These are phyloP conservation scores for Heliconius himera DNA, from an alignment of 1,140 invertebrate genomes.

Conservation along the genomic window DNA sequence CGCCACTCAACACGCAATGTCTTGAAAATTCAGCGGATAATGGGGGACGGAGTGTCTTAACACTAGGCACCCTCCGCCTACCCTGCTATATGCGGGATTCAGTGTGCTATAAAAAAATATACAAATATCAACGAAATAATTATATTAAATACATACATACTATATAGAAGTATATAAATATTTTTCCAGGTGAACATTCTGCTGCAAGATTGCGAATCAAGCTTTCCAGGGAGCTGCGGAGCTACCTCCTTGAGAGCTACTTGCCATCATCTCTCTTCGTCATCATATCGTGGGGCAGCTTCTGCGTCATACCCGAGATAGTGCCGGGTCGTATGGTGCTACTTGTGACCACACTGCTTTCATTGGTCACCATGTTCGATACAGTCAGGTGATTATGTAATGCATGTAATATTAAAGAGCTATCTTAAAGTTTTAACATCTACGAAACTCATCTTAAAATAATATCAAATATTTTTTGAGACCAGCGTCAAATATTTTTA, in stretches of 20 bases:
- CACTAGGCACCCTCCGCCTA: no score
- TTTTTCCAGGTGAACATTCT: constrained; percentile 81
- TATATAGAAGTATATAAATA: neutral
- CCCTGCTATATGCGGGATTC: no score
- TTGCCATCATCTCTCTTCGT: constrained; percentile 85
- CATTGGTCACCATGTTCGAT: constrained; percentile 85
- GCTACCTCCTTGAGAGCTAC: constrained; percentile 84
- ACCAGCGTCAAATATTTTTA: no score
- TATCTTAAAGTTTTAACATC: no score
- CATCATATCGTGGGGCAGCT: constrained; percentile 86
- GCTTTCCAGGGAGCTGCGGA: constrained; percentile 82
- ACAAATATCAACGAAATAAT: no score
- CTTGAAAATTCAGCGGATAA: no score
- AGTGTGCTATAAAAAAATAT: no score
- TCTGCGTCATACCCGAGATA: constrained; percentile 85
- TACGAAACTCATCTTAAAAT: no score
- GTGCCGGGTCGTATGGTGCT: constrained; percentile 84
- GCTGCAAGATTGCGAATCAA: constrained; percentile 82
- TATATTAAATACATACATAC: no score
- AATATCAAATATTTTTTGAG: no score
- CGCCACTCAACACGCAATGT: no score
- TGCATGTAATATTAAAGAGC: neutral
- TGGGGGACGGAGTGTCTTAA: no score
- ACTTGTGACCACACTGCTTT: constrained; percentile 84
- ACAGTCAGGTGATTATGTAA: constrained; percentile 79